Base-by-base conservation (phyloP, 2,888 invertebrate species). In the Fissipunctia ypsillon region DNA sequence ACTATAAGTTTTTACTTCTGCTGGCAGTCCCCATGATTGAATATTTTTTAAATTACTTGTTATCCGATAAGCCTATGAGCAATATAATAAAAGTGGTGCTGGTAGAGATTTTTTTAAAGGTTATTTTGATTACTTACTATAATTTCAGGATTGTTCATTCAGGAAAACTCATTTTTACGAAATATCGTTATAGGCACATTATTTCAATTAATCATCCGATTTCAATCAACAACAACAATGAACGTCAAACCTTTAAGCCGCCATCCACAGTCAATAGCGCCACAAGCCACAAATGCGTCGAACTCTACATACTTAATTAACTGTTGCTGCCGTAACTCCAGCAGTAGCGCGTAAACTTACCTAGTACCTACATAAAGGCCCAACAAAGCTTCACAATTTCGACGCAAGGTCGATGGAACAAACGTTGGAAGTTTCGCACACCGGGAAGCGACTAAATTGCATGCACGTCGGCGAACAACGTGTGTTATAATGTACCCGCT, bases 391-490 rank as follows among this genome's bases (percentile, higher is more conserved):
- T 48, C 28, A 61, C 60, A 72, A 69, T 75, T 83, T 68, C 67
- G 69, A 69, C 43, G 19, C 65, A 60, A 68, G 73, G 65, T 74
- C 69, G 69, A 77, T 84, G 48, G 48, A 84, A 64, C 67, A 69
- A 71, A 65, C 59, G 69, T 67, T 48, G 59, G 48, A 81, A 80
- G 71, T 75, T 86, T 59, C 73, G 43, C 68, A 68, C 79, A 56
- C 67, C 45, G 63, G 73, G 79, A 76, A 67, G 72, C 50, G 54
- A 60, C 60, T 72, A 85, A 85, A 87, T 79, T 85, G 81, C 77
- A 83, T 79, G 66, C 71, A 74, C 54, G 67, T 70, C 25, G n/a
- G 35, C 25, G 41, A 52, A 25, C 35, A 60, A 38, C 54, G 72
- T 65, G 61, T 50, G 76, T n/a, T 68, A 82, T 68, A 72, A 76